These are phyloP conservation scores for Melanerpes aurifrons DNA, from an alignment of 2,113 vertebrate genomes.

Conservation along the genomic window DNA sequence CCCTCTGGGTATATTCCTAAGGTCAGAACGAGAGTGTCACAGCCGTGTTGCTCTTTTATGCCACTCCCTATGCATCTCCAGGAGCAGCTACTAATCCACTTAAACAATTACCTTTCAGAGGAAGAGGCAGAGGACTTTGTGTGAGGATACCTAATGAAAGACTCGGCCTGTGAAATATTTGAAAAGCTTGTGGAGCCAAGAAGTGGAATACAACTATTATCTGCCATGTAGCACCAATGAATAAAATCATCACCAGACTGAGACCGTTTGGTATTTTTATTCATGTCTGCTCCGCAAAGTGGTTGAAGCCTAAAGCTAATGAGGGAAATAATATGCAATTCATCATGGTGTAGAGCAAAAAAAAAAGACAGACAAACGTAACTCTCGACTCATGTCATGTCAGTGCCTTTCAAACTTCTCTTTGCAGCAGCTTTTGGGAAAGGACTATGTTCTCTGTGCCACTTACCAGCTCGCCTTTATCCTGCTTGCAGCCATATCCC, in stretches of 20 bases:
- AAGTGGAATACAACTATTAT: slow-evolving; percentile 54
- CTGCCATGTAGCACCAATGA: slow-evolving; percentile 45
- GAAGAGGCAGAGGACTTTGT: slow-evolving; percentile 22
- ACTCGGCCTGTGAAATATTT: slow-evolving; percentile 41
- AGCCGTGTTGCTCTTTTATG: slow-evolving; percentile 2
- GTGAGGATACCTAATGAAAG: slow-evolving; percentile 26
- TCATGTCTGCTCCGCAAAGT: slow-evolving; percentile 38
- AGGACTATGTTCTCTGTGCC: neutral
- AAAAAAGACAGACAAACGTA: slow-evolving; percentile 35
- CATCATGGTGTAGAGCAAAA: slow-evolving; percentile 65
- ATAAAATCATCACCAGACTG: slow-evolving; percentile 60
- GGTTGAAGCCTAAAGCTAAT: slow-evolving; percentile 65
- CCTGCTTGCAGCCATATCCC: neutral
- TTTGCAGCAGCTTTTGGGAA: slow-evolving; percentile 17
- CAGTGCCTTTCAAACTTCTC: slow-evolving; percentile 64
- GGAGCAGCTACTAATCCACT: slow-evolving; percentile 55
- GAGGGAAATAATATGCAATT: slow-evolving; percentile 73
- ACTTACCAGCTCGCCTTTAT: slow-evolving; percentile 40
- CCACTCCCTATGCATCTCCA: slow-evolving; percentile 13
- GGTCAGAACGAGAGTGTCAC: slow-evolving; percentile 28
- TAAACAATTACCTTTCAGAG: slow-evolving; percentile 56
- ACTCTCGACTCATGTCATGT: slow-evolving; percentile 57
- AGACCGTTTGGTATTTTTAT: slow-evolving; percentile 42
- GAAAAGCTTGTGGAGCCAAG: slow-evolving; percentile 4
- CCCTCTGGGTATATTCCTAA: slow-evolving; percentile 33